Evolutionary conservation across 2,797 vertebrate genomes (phyloP).

Genomic region (Balearica regulorum): DNA sequence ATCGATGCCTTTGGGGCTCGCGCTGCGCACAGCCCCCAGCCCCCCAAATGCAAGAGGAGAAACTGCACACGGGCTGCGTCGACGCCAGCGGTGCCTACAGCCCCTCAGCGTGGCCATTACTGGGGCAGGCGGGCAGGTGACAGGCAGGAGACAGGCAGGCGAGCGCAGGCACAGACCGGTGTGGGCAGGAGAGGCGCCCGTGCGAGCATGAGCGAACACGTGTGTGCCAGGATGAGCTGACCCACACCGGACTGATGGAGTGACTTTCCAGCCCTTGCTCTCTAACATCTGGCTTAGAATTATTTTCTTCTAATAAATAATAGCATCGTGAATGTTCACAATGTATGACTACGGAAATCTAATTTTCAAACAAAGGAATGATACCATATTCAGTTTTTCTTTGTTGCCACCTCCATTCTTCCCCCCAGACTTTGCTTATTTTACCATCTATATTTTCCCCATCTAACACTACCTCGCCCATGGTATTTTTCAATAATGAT

Average conservation of each 20-base stretch:
- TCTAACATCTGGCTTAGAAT: not conserved
- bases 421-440: not conserved
- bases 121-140: too few relatives aligned
- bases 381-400: not conserved
- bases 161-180: not conserved
- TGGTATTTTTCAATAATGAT: not conserved
- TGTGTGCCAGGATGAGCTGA: rapidly evolving
- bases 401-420: not conserved
- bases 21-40: rapidly evolving
- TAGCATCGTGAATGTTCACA: not conserved
- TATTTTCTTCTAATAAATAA: not conserved
- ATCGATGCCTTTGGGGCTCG: rapidly evolving
- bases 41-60: rapidly evolving
- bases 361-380: not conserved
- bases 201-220: rapidly evolving
- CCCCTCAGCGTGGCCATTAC: too few relatives aligned
- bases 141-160: not conserved
- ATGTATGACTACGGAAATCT: rapidly evolving
- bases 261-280: not conserved
- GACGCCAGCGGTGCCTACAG: rapidly evolving
- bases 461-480: not conserved
- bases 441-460: not conserved
- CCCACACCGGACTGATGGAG: rapidly evolving
- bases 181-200: not conserved
- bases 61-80: rapidly evolving